Conservation (phyloP, 2,797 vertebrate genomes). For the Semaprochilodus insignis region DNA sequence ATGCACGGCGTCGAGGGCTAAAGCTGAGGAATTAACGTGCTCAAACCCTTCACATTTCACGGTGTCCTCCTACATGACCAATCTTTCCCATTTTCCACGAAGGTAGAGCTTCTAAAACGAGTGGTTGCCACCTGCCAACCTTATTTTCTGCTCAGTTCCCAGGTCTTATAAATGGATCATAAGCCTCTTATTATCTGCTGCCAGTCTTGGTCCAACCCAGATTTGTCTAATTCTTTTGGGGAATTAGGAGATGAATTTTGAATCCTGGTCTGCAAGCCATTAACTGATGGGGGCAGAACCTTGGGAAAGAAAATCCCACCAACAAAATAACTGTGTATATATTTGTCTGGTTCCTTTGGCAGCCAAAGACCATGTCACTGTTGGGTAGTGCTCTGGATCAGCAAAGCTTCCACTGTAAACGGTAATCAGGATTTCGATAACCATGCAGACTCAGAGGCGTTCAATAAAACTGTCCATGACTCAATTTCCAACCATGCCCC, state of each 20-base stretch:
- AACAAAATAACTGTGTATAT: neutral
- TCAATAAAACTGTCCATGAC: slow-evolving; percentile 24
- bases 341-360: neutral
- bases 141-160: neutral
- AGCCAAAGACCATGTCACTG: neutral
- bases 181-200: neutral
- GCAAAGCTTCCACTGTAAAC: neutral
- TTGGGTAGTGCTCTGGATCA: neutral
- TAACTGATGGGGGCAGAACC: neutral
- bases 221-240: slow-evolving; percentile 9
- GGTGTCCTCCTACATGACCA: neutral
- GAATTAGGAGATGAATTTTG: neutral
- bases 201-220: slow-evolving; percentile 14
- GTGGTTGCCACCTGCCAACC: neutral
- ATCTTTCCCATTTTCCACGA: neutral
- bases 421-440: slow-evolving; percentile 17
- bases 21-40: slow-evolving; percentile 6
- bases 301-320: neutral
- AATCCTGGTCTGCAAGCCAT: slow-evolving; percentile 5
- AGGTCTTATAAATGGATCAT: neutral
- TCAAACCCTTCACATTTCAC: slow-evolving; percentile 8
- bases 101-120: neutral
- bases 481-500: slow-evolving; percentile 14
- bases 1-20: neutral
- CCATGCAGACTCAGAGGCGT: neutral